Conservation (phyloP, 2,797 vertebrate species). For the Sandelia bainsii region DNA sequence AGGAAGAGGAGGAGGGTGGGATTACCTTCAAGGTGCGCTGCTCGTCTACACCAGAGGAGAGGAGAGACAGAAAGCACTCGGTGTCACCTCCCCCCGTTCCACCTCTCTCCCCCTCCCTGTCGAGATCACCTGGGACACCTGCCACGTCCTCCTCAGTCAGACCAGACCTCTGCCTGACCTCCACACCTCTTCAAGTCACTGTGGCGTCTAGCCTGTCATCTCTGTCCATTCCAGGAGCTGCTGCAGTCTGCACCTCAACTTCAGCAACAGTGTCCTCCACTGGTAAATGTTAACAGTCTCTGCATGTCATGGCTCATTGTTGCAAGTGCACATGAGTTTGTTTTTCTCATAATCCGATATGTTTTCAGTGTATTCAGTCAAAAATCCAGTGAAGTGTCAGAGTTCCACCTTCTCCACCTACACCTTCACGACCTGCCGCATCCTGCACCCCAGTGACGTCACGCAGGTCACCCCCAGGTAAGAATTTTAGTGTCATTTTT, state of each 20-base stretch:
- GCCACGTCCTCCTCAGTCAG: constrained; percentile 14
- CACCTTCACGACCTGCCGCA: constrained; percentile 96
- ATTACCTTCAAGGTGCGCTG: constrained; percentile 92
- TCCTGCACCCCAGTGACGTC: constrained; percentile 94
- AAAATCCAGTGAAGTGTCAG: constrained; percentile 94
- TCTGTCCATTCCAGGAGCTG: constrained; percentile 44
- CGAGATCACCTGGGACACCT: constrained; percentile 6
- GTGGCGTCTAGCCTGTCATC: constrained; percentile 31
- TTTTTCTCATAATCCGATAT: background rate
- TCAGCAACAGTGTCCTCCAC: constrained; percentile 36
- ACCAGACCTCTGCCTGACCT: constrained; percentile 32
- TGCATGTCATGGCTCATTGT: background rate
- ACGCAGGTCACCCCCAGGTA: constrained; percentile 96
- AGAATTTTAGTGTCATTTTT: background rate
- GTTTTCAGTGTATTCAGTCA: constrained; percentile 76
- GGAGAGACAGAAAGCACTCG: constrained; percentile 67
- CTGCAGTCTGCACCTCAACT: constrained; percentile 50
- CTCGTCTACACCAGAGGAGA: constrained; percentile 82
- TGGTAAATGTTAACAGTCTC: constrained; percentile 42
- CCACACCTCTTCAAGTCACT: background rate
- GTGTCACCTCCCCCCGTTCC: constrained; percentile 58
- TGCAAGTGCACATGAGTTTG: background rate
- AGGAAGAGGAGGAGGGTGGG: constrained; percentile 90
- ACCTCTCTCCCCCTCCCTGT: constrained; percentile 32
- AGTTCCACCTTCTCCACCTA: constrained; percentile 95